phyloP scores from a whole-genome alignment of 2,113 vertebrate species.

The Pelobates fuscus region DNA sequence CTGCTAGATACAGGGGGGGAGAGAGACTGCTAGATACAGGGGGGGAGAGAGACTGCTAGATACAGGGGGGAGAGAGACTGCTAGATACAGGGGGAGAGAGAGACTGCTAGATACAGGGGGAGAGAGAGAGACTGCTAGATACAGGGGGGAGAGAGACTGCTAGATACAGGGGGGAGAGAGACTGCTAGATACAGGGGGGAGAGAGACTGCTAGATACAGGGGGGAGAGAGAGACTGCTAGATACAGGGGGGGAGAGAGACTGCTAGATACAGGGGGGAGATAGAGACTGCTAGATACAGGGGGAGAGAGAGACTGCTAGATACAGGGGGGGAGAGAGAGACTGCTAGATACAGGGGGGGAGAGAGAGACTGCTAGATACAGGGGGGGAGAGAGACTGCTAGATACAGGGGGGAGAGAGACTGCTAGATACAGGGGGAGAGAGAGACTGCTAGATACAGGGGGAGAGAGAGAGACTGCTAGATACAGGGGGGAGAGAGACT shows the following conservation, averaged over 20 bases:
- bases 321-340: not conserved
- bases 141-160: not conserved
- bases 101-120: not conserved
- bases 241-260: no score
- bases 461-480: not conserved
- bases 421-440: not conserved
- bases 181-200: not conserved
- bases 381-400: not conserved
- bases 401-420: not conserved
- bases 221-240: no score
- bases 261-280: no score
- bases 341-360: not conserved
- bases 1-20: not conserved
- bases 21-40: not conserved
- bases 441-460: not conserved
- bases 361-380: not conserved
- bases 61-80: not conserved
- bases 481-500: not conserved
- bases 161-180: constrained; percentile 21
- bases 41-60: not conserved
- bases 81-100: no score
- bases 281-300: no score
- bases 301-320: no score
- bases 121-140: no score
- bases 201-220: no score